Evolutionary conservation across 2,113 vertebrate species (phyloP).

Genomic region (Actenoides hombroni): DNA sequence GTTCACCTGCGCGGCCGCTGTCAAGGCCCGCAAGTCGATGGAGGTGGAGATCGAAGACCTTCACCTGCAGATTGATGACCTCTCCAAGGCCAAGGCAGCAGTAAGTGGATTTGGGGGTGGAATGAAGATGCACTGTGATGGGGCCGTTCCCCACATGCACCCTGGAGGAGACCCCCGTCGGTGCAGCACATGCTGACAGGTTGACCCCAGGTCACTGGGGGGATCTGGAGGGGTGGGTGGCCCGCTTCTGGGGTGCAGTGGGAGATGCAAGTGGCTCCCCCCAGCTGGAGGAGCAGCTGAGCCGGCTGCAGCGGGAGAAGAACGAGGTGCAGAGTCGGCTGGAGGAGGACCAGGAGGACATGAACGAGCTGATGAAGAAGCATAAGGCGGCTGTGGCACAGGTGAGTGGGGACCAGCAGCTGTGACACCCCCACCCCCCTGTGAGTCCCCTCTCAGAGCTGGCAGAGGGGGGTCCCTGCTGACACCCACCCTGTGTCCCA

Average conservation of each 20-base stretch:
- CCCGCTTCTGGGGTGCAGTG: rapidly evolving
- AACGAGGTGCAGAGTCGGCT: conserved; percentile 92
- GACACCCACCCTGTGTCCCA: neutral
- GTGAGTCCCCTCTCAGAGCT: rapidly evolving
- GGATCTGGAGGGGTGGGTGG: neutral
- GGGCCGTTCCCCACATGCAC: rapidly evolving
- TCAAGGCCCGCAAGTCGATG: conserved; percentile 96
- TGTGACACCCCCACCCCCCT: rapidly evolving
- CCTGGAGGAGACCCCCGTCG: rapidly evolving
- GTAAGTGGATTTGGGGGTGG: conserved; percentile 67
- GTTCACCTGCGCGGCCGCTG: conserved; percentile 91
- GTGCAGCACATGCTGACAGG: rapidly evolving
- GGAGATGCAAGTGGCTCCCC: neutral
- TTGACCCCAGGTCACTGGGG: rapidly evolving
- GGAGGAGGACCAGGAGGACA: conserved; percentile 98
- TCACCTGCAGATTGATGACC: conserved; percentile 95
- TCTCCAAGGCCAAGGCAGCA: conserved; percentile 88
- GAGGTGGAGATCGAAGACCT: conserved; percentile 97
- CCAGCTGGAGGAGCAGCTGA: conserved; percentile 96
- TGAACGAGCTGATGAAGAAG: conserved; percentile 98
- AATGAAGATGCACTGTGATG: rapidly evolving
- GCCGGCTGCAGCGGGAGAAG: conserved; percentile 94
- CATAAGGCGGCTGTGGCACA: conserved; percentile 94
- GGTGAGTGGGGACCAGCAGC: conserved; percentile 67
- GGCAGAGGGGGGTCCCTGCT: rapidly evolving